Percentiles rank a stretch among this genome's conserved stretches.
Evolutionary conservation across 2,113 vertebrate species (phyloP).

Genomic region (Columba janthina): DNA sequence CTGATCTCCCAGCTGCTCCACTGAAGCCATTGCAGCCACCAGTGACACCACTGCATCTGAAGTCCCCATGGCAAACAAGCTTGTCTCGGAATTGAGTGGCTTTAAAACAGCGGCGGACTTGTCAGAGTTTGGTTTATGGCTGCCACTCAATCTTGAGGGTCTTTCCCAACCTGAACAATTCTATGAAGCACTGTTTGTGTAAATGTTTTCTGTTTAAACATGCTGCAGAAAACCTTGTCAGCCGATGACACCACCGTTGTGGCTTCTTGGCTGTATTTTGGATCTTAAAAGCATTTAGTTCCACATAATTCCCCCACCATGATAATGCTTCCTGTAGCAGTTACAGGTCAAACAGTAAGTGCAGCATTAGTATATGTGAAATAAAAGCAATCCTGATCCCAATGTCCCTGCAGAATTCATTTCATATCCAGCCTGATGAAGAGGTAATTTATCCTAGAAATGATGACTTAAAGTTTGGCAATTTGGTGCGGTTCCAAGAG

Average conservation of each 20-base stretch:
- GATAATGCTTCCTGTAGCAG: background rate
- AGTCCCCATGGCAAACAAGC: background rate
- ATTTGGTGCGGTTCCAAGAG: slow-evolving; percentile 19
- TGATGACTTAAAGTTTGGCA: background rate
- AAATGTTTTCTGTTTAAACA: background rate
- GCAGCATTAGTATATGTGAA: background rate
- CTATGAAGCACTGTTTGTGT: background rate
- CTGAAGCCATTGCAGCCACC: background rate
- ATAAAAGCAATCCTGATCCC: background rate
- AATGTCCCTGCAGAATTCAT: background rate
- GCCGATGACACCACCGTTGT: fast-evolving
- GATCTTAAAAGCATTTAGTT: background rate
- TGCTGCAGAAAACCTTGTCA: background rate
- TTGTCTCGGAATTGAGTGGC: background rate
- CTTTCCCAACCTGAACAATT: background rate
- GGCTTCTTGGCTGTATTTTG: background rate
- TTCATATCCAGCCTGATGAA: background rate
- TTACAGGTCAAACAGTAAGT: background rate
- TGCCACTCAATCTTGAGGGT: background rate
- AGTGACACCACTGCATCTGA: no score
- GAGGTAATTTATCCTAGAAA: slow-evolving; percentile 9
- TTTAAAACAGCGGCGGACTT: background rate
- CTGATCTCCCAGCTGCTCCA: no score
- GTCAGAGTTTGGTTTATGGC: background rate
- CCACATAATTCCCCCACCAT: background rate